Base-by-base conservation (phyloP, 2,888 invertebrate species). In the Biston betularia region DNA sequence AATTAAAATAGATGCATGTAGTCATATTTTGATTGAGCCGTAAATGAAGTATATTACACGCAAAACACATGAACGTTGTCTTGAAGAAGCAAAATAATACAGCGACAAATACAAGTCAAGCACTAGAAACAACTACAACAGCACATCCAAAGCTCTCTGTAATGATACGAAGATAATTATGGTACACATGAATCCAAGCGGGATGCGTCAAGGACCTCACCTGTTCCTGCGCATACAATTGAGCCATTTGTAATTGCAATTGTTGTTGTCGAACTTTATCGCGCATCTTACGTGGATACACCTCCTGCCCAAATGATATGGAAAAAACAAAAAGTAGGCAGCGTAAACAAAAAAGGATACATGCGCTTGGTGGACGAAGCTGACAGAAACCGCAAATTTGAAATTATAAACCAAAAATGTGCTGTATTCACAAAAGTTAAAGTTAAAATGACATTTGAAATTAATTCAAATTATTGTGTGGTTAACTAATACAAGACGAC, bases 251-350 rank as follows among this genome's bases (percentile, higher is more conserved):
- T 84, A 94, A 94, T 93, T 94, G 93, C 87, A 94, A 94, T 94
- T 94, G 94, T 90, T 95, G 95, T 93, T 95, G 95, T 89, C 95
- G 95, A 87, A 96, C 96, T 94, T 96, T 94, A 95, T 96, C 96
- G 92, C 96, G 96, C 96, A 96, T 96, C 96, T 96, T 96, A 95
- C 96, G 96, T 88, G 96, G 96, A 94, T 96, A 96, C 94, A 95
- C 95, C 95, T 96, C 96, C 95, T 96, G 95, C 95, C 93, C 94
- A 93, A 93, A 93, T 91, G 89, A 94, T 91, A 93, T 93, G 92
- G 89, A 93, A 93, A 90, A 93, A 92, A 92, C 89, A 92, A 92
- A 93, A 93, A 92, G 90, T 90, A 90, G 89, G 92, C 89, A 89
- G 92, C 92, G 88, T 93, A 92, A 93, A 92, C 92, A 93, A 90